Conservation (phyloP, 2,888 invertebrate genomes). For the Andrena praecox region DNA sequence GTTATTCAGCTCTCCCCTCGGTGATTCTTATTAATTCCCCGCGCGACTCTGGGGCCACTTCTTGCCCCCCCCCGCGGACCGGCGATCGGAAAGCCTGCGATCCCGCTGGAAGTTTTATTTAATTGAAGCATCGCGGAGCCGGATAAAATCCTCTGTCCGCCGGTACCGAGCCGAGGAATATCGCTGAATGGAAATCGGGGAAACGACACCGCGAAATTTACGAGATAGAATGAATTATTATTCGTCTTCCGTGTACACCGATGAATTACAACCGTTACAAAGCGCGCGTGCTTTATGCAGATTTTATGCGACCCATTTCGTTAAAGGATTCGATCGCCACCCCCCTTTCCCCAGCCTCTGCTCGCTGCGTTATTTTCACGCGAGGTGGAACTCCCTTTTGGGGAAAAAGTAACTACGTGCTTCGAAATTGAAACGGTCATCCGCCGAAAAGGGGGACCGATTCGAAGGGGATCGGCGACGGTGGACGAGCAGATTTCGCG, state of each 20-base stretch:
- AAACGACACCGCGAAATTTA: constrained; percentile 14
- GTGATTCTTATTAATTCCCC: constrained; percentile 48
- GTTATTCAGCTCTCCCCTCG: constrained; percentile 35
- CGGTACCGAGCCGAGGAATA: constrained; percentile 3
- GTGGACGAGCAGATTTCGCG: no score
- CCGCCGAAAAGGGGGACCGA: no score
- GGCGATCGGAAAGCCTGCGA: constrained; percentile 1
- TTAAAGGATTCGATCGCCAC: constrained; percentile 55
- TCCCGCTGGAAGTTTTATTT: constrained; percentile 21
- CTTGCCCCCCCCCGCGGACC: neutral
- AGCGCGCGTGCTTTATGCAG: constrained; percentile 46
- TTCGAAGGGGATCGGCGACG: no score
- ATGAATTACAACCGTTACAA: constrained; percentile 54
- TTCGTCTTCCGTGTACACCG: constrained; percentile 31
- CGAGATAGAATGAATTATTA: constrained; percentile 33
- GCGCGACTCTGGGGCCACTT: constrained; percentile 8
- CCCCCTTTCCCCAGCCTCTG: neutral
- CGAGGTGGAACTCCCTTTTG: constrained; percentile 25
- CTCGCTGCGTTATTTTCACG: constrained; percentile 34
- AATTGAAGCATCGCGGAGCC: constrained; percentile 4
- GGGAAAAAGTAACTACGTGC: constrained; percentile 15
- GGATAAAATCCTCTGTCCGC: neutral
- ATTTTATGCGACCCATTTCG: constrained; percentile 63
- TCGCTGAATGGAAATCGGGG: neutral
- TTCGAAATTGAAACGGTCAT: constrained; percentile 1